Percentiles rank a stretch among this genome's conserved stretches.
These are phyloP conservation scores for Melikaiella ostensackeni DNA, from an alignment of 2,888 invertebrate species.

Conservation along the genomic window DNA sequence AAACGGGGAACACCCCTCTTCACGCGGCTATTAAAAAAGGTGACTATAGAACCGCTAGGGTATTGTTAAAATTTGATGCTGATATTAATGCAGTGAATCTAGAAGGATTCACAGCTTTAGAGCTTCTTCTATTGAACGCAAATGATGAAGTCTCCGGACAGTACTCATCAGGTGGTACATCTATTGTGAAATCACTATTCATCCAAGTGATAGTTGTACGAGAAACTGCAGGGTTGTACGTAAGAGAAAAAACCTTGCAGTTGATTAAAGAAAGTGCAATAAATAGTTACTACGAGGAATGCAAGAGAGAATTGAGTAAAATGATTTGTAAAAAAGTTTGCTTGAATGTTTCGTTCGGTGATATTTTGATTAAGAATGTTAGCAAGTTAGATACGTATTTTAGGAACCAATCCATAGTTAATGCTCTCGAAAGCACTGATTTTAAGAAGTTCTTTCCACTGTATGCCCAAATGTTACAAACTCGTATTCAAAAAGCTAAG, in stretches of 20 bases:
- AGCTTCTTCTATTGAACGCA: not conserved
- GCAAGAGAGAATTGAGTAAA: not conserved
- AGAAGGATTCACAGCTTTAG: not conserved
- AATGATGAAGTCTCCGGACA: not conserved
- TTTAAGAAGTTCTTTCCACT: not conserved
- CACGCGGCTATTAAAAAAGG: not conserved
- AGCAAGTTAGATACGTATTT: not conserved
- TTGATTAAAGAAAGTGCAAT: not conserved
- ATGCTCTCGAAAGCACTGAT: not conserved
- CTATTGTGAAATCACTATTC: not conserved
- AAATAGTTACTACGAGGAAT: not conserved
- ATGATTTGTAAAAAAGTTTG: not conserved
- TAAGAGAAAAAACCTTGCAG: not conserved
- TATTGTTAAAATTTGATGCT: not conserved
- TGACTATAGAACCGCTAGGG: not conserved
- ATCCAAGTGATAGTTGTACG: not conserved
- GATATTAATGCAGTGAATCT: not conserved
- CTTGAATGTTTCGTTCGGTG: not conserved
- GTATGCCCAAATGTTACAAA: not conserved
- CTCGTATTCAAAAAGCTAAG: not conserved
- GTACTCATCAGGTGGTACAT: not conserved
- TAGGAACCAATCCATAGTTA: not conserved
- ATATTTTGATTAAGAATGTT: not conserved
- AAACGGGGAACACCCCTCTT: slow-evolving; percentile 9
- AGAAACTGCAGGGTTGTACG: not conserved